Evolutionary conservation across 64 coral and sea anemone genomes (phyloP).

Genomic region (Actinia equina): DNA sequence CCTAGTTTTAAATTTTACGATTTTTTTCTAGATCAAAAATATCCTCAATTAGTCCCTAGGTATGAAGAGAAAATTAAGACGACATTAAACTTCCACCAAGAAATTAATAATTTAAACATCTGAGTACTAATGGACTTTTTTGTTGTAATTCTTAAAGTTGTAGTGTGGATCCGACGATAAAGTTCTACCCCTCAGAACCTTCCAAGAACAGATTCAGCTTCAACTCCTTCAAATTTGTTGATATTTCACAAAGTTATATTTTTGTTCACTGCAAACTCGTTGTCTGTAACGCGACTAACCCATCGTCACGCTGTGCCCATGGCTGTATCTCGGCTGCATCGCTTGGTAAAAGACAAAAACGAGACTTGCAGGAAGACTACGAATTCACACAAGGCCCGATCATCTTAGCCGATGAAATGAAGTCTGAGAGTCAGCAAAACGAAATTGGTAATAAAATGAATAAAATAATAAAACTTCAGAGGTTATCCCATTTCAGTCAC

Average conservation of each 20-base stretch:
- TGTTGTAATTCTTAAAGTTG: neutral
- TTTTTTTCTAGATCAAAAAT: too few relatives aligned
- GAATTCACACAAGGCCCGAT: slow-evolving; percentile 24
- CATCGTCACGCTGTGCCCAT: slow-evolving; percentile 52
- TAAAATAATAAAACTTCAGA: too few relatives aligned
- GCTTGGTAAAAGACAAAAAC: neutral
- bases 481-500: too few relatives aligned
- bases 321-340: slow-evolving; percentile 5
- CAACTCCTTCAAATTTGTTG: slow-evolving; percentile 75
- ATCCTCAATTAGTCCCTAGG: too few relatives aligned
- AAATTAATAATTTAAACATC: too few relatives aligned
- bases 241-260: slow-evolving; percentile 35
- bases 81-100: too few relatives aligned
- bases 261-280: slow-evolving; percentile 75
- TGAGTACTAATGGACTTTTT: neutral
- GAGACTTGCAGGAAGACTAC: neutral
- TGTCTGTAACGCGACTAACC: slow-evolving; percentile 66
- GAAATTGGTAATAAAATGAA: neutral
- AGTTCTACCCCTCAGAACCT: slow-evolving; percentile 12
- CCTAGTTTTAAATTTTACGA: too few relatives aligned
- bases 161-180: slow-evolving; percentile 24
- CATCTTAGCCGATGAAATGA: neutral
- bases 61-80: too few relatives aligned
- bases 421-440: neutral
- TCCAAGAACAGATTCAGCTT: slow-evolving; percentile 44